Conservation (phyloP, 2,113 vertebrate genomes). For the Corythaixoides concolor region DNA sequence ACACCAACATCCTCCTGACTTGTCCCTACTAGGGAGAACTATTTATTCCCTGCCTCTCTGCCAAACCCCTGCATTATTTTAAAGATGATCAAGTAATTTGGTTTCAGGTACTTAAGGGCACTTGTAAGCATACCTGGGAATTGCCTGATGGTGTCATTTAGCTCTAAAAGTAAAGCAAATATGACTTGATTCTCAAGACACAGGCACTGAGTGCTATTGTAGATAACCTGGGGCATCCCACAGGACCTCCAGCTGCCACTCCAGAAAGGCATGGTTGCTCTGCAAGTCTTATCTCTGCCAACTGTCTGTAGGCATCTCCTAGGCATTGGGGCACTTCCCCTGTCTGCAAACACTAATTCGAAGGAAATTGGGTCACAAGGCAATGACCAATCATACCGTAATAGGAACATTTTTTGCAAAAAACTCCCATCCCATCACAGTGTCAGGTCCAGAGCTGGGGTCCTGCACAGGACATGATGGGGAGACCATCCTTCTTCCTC, state of each 20-base stretch:
- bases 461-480: accelerated
- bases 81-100: not conserved
- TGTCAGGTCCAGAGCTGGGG: not conserved
- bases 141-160: not conserved
- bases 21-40: not conserved
- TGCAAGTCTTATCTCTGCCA: not conserved
- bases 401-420: not conserved
- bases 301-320: not conserved
- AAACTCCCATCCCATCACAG: not conserved
- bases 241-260: not conserved
- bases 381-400: not conserved
- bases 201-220: too few species aligned
- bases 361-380: not conserved
- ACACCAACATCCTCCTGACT: not conserved
- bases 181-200: not conserved
- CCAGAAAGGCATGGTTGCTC: not conserved
- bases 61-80: not conserved
- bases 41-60: not conserved
- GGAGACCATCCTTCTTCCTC: not conserved
- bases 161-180: not conserved
- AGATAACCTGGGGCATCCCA: not conserved
- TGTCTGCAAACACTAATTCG: not conserved
- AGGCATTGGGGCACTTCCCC: not conserved
- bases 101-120: not conserved
- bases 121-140: not conserved